Percentiles rank a stretch among this genome's conserved stretches.
Evolutionary conservation across 2,888 invertebrate species (phyloP).

Genomic region (Nycteola revayana): DNA sequence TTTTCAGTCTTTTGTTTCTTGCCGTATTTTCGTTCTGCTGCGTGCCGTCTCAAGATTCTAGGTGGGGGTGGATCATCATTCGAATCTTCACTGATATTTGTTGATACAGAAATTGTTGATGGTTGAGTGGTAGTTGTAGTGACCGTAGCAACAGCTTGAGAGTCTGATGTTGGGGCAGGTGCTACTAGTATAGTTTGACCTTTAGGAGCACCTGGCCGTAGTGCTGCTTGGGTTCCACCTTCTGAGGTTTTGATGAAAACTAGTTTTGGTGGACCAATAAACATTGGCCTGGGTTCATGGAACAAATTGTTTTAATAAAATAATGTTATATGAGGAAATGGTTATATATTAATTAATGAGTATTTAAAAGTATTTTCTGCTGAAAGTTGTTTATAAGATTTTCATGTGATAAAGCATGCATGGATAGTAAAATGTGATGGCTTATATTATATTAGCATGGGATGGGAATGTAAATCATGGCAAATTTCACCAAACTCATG

Average conservation of each 20-base stretch:
- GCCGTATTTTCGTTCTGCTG: conserved; percentile 66
- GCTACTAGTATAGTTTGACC: conserved; percentile 74
- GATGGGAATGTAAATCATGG: too few species aligned
- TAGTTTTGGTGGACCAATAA: conserved; percentile 75
- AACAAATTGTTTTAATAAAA: too few species aligned
- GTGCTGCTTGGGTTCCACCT: conserved; percentile 58
- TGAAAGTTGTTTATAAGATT: too few species aligned
- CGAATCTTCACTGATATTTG: conserved; percentile 18
- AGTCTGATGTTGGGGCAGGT: conserved; percentile 47
- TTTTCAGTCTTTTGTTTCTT: conserved; percentile 69
- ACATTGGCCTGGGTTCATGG: conserved; percentile 80
- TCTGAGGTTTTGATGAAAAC: conserved; percentile 77
- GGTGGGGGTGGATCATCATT: conserved; percentile 36
- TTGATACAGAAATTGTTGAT: conserved; percentile 15
- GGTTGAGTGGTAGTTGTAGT: conserved; percentile 6
- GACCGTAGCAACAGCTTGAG: conserved; percentile 20
- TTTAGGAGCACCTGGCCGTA: conserved; percentile 61
- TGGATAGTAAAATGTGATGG: too few species aligned
- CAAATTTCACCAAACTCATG: too few species aligned
- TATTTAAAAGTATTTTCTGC: too few species aligned
- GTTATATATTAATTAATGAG: too few species aligned
- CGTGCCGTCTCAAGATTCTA: conserved; percentile 56
- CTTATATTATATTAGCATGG: too few species aligned
- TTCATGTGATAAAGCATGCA: too few species aligned
- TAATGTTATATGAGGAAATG: too few species aligned